Percentiles rank a stretch among this genome's conserved stretches.
phyloP scores from a whole-genome alignment of 2,888 invertebrate genomes.

The Leucania comma region DNA sequence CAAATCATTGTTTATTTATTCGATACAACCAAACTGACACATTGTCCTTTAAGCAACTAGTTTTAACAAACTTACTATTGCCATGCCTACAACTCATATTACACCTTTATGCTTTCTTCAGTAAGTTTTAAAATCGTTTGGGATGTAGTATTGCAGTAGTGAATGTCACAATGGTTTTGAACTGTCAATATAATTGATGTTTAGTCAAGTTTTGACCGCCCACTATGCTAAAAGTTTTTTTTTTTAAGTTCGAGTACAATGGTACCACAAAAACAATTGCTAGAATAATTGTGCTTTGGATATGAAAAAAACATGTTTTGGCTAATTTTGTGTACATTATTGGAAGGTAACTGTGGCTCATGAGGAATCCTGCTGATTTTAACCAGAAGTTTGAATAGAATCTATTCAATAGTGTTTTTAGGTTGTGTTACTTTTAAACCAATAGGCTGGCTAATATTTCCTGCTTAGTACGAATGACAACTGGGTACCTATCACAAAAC shows the following conservation, averaged over 20 bases:
- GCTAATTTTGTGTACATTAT: slow-evolving; percentile 34
- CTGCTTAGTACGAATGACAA: not conserved
- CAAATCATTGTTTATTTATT: slow-evolving; percentile 47
- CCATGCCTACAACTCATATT: not conserved
- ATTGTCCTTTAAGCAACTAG: slow-evolving; percentile 39
- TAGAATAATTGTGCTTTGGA: slow-evolving; percentile 27
- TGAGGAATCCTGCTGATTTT: slow-evolving; percentile 14
- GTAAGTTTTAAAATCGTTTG: slow-evolving; percentile 39
- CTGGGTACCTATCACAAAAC: not conserved
- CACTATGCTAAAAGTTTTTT: slow-evolving; percentile 55
- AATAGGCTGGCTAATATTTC: not conserved
- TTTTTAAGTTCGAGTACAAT: slow-evolving; percentile 39
- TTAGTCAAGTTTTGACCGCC: slow-evolving; percentile 59
- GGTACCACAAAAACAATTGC: slow-evolving; percentile 47
- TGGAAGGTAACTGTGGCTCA: not conserved
- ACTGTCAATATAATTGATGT: slow-evolving; percentile 65
- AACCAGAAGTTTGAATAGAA: not conserved
- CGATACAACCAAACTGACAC: slow-evolving; percentile 49
- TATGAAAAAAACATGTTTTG: slow-evolving; percentile 27
- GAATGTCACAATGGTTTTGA: slow-evolving; percentile 24
- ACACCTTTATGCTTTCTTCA: fast-evolving
- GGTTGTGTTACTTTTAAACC: not conserved
- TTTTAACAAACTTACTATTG: slow-evolving; percentile 18
- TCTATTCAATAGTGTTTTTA: not conserved
- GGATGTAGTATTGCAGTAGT: not conserved